Base-by-base conservation (phyloP, 2,797 vertebrate genomes). In the Platalea minor region DNA sequence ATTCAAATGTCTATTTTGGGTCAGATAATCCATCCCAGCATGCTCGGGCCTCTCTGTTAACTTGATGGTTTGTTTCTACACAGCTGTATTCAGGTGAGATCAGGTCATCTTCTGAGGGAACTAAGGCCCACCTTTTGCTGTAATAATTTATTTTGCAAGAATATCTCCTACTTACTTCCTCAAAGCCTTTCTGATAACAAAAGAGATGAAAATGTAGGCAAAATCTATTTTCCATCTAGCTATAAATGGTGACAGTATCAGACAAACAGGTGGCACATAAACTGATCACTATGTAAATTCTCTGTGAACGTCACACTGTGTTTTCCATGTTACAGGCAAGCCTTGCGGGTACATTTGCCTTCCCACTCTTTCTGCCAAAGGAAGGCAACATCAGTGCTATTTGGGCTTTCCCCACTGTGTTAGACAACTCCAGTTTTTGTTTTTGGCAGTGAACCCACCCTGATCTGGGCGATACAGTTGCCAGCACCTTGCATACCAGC, bases 271-370 rank as follows among this genome's bases (percentile, higher is more conserved):
- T 54, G 41, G 51, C n/a, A 63, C 37, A 33, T 68, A 60, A 92
- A 61, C 41, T 3, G 7, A 56, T 64, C 29, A 6, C 53, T 93
- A 74, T 90, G 84, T 63, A 96, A 97, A 91, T 96, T 88, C 26
- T 86, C 46, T 51, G 18, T 61, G 73, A 94, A 79, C 7, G 7
- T 91, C 77, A 85, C 1, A 0, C 33, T 82, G 33, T 50, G 57
- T 92, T 96, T 96, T 76, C 74, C 53, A 45, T 43, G 63, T 92
- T 83, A 87, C 72, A 68, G 65, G 29, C 46, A 68, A 64, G 56
- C 17, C 20, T 84, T 91, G 85, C 89, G 93, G 72, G 63, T 93
- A 43, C 37, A 83, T 97, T 97, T 96, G 75, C 81, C 50, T 94
- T 91, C 63, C 78, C 41, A 59, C 80, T 85, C 69, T 80, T 87